Percentiles rank a stretch among this genome's conserved stretches.
Evolutionary conservation across 1,140 invertebrate genomes (phyloP).

Genomic region (Drosophila lacertosa): DNA sequence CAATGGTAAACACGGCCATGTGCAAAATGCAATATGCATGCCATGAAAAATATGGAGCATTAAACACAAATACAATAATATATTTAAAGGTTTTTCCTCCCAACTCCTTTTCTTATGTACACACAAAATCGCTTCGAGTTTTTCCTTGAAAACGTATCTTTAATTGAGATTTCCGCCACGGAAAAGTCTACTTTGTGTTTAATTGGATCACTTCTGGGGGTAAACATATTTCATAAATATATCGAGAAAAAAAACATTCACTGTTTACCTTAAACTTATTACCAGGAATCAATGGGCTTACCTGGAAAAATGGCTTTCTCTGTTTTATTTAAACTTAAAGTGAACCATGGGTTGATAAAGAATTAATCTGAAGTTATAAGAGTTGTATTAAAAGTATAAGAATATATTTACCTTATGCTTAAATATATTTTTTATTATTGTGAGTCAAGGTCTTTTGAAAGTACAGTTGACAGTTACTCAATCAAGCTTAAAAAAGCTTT

Average conservation of each 20-base stretch:
- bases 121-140: background rate
- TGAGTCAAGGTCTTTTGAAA: too few species aligned
- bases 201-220: background rate
- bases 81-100: slow-evolving; percentile 25
- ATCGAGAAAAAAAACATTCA: background rate
- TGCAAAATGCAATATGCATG: slow-evolving; percentile 28
- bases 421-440: too few species aligned
- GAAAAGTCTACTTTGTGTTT: background rate
- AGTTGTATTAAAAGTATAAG: too few species aligned
- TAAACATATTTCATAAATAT: background rate
- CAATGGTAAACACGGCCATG: slow-evolving; percentile 49
- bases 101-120: background rate
- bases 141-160: background rate
- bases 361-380: too few species aligned
- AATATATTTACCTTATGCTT: too few species aligned
- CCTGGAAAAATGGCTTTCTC: background rate
- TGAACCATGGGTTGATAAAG: too few species aligned
- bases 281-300: background rate
- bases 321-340: too few species aligned
- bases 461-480: too few species aligned
- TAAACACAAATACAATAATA: slow-evolving; percentile 43
- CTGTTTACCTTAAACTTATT: background rate
- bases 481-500: too few species aligned
- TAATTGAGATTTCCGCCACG: slow-evolving; percentile 3
- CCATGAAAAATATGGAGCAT: slow-evolving; percentile 25